Evolutionary conservation across 2,888 invertebrate species (phyloP).

Genomic region (Trachelus troglodyta): DNA sequence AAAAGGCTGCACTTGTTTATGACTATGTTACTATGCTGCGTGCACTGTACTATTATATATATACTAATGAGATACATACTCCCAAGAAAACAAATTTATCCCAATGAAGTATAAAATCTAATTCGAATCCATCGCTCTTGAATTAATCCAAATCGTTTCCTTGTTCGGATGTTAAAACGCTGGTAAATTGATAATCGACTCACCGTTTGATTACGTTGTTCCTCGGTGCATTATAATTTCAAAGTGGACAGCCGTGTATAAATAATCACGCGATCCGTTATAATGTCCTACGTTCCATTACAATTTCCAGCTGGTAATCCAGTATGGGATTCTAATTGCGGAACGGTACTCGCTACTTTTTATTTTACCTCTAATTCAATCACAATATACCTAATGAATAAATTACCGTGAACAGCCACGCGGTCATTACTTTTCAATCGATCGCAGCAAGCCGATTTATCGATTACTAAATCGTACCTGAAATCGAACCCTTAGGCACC

Average conservation of each 20-base stretch:
- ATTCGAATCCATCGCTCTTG: conserved; percentile 22
- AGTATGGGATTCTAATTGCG: not conserved
- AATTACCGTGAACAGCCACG: not conserved
- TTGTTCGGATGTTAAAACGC: conserved; percentile 40
- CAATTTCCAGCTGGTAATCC: not conserved
- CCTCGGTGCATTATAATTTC: conserved; percentile 50
- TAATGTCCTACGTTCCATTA: not conserved
- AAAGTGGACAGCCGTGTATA: conserved; percentile 30
- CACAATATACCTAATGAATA: not conserved
- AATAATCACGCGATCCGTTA: not conserved
- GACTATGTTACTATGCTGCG: not conserved
- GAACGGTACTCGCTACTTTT: not conserved
- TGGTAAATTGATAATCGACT: conserved; percentile 47
- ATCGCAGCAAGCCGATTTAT: not conserved
- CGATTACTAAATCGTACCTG: not conserved
- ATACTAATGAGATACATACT: not conserved
- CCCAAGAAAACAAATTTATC: not conserved
- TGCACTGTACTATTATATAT: not conserved
- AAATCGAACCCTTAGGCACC: not conserved
- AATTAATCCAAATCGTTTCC: conserved; percentile 58
- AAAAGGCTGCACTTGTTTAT: not conserved
- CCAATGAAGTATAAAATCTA: not conserved
- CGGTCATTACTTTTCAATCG: not conserved
- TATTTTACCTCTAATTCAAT: not conserved
- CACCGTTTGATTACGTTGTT: conserved; percentile 56